A percentile compares a stretch with the other conserved stretches of the same genome.
Evolutionary conservation across 2,113 vertebrate genomes (phyloP).

Genomic region (Lepus timidus): DNA sequence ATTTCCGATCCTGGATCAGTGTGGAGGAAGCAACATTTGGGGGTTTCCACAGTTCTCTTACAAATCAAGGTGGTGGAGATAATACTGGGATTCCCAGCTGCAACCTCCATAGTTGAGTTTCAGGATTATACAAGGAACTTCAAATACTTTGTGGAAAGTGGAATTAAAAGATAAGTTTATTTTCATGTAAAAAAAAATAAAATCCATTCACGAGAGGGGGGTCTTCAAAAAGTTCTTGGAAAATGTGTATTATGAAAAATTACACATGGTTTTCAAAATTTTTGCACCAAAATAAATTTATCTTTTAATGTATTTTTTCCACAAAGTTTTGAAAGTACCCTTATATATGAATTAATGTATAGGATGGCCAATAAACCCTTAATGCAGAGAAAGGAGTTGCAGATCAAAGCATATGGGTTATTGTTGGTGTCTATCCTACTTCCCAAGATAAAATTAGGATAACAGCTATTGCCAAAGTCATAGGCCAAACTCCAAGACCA

Average conservation of each 20-base stretch:
- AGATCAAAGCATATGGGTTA: background rate
- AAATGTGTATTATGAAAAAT: no score
- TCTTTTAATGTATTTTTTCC: no score
- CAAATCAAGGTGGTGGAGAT: background rate
- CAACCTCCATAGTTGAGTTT: background rate
- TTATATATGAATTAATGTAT: no score
- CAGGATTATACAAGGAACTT: background rate
- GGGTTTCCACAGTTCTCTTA: slow-evolving; percentile 57
- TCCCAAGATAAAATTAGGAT: background rate
- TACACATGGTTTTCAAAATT: no score
- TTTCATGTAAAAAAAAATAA: no score
- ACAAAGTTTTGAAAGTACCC: no score
- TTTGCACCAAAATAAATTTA: no score
- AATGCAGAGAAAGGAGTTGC: background rate
- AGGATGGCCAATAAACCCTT: background rate
- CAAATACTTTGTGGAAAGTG: no score
- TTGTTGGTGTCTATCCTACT: background rate
- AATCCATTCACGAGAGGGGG: no score
- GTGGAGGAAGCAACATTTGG: slow-evolving; percentile 59
- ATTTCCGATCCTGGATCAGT: slow-evolving; percentile 58
- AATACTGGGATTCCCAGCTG: slow-evolving; percentile 38
- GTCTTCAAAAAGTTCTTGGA: no score
- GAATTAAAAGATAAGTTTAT: no score
- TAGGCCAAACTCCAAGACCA: background rate
- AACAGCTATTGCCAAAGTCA: background rate